Percentiles rank a stretch among this genome's conserved stretches.
phyloP scores from a whole-genome alignment of 2,113 vertebrate species.

The Cebus imitator region DNA sequence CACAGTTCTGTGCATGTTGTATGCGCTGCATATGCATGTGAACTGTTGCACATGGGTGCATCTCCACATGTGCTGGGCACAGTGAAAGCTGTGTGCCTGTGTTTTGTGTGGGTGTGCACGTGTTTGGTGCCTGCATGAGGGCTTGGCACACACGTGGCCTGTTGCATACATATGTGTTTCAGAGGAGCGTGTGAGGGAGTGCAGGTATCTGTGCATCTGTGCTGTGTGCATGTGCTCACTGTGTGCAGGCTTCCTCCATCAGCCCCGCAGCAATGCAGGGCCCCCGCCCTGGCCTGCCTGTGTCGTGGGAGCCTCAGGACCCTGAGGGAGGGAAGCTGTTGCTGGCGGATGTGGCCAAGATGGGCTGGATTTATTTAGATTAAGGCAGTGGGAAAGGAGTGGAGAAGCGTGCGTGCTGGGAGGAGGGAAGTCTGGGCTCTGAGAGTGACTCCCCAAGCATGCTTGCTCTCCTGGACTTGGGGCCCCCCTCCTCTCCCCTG shows the following conservation, averaged over 20 bases:
- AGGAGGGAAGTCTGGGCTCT: conserved; percentile 60
- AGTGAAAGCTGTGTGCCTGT: not conserved
- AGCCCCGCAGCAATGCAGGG: conserved; percentile 78
- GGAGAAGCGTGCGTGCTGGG: conserved; percentile 60
- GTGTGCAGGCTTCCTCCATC: conserved; percentile 10
- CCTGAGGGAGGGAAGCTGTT: conserved; percentile 84
- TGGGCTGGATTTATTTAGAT: conserved; percentile 86
- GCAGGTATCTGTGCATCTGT: not conserved
- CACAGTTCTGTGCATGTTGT: not conserved
- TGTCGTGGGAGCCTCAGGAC: conserved; percentile 88
- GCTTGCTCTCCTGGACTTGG: not conserved
- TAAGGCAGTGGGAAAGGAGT: conserved; percentile 85
- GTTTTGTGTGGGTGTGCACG: not conserved
- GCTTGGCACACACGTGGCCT: not conserved
- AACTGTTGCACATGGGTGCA: rapidly evolving
- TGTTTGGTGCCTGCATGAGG: not conserved
- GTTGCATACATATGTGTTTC: not conserved
- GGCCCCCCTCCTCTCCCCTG: not conserved
- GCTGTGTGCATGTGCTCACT: not conserved
- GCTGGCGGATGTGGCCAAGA: conserved; percentile 78
- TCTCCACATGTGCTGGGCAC: not conserved
- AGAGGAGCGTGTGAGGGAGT: not conserved
- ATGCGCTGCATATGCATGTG: not conserved
- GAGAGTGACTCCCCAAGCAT: not conserved
- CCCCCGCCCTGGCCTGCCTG: conserved; percentile 80